Percentiles rank a stretch among this genome's conserved stretches.
Conservation (phyloP, 30 jellyfish, hydroid and myxozoan species). For the Pelagia noctiluca region DNA sequence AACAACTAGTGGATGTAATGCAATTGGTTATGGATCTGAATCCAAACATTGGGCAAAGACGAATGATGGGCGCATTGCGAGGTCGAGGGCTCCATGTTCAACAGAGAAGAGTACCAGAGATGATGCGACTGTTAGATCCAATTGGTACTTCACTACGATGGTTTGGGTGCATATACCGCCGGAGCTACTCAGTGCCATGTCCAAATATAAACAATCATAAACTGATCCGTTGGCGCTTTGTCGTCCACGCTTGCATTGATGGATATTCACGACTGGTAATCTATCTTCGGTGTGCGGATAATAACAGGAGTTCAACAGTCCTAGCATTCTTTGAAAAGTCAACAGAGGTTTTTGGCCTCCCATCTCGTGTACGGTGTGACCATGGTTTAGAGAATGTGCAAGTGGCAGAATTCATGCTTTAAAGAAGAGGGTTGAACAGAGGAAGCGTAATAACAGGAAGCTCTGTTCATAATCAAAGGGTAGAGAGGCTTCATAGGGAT, state of each 20-base stretch:
- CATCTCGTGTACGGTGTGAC: conserved; percentile 8
- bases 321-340: background rate
- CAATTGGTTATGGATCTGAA: background rate
- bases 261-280: background rate
- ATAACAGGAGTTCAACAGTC: conserved; percentile 6
- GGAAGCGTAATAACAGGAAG: background rate
- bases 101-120: background rate
- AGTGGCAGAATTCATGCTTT: background rate
- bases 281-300: conserved; percentile 11
- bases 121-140: conserved; percentile 6
- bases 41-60: conserved; percentile 14
- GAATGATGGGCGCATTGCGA: conserved; percentile 21
- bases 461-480: background rate
- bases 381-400: conserved; percentile 6
- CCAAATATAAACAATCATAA: background rate
- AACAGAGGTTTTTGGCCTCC: background rate
- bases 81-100: conserved; percentile 2
- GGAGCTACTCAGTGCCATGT: background rate
- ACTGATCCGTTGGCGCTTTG: background rate
- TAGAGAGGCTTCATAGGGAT: background rate
- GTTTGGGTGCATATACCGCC: background rate
- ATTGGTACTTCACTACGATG: conserved; percentile 1
- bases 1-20: background rate
- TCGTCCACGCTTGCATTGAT: background rate
- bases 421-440: background rate